Base-by-base conservation (phyloP, 2,888 invertebrate species). In the Lysandra bellargus region DNA sequence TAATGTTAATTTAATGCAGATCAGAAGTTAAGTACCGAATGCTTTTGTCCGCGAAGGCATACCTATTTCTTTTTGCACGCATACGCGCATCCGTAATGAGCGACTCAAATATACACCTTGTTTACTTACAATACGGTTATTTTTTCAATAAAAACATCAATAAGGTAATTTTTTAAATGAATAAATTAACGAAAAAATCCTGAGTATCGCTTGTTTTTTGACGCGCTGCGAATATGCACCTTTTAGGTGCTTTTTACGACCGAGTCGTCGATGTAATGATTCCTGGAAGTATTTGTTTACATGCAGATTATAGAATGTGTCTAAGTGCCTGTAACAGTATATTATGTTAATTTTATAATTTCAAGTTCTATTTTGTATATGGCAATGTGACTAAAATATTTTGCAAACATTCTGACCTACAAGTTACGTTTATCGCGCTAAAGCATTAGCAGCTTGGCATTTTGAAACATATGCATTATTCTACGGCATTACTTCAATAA, bases 1-100 rank as follows among this genome's bases (percentile, higher is more conserved):
- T 80, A 81, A 80, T 83, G 82, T 69, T 82, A 80, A 82, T 80
- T 80, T 81, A 79, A 83, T 83, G 82, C 80, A 78, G 80, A 82
- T 80, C 80, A 80, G 79, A 74, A 79, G 80, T 80, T 79, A 80
- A 61, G 79, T 57, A 80, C 44, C 74, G 72, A 77, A 79, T 80
- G 74, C 49, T 79, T 79, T 40, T 60, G 75, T 61, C 17, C 23
- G 40, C 64, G 76, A 74, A 79, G 76, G 79, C 80, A 80, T 81
- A 23, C 23, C 23, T 23, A 80, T 79, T 77, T 78, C 78, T 82
- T 82, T 82, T 81, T 83, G 75, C 60, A 57, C 72, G 80, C 81
- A 81, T 78, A 79, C 74, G 33, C 73, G 78, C 80, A 81, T 80
- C 64, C 60, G 57, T 81, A 80, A 81, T 60, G 78, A 79, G 64